phyloP scores from a whole-genome alignment of 2,113 vertebrate genomes.

The Steatornis caripensis region DNA sequence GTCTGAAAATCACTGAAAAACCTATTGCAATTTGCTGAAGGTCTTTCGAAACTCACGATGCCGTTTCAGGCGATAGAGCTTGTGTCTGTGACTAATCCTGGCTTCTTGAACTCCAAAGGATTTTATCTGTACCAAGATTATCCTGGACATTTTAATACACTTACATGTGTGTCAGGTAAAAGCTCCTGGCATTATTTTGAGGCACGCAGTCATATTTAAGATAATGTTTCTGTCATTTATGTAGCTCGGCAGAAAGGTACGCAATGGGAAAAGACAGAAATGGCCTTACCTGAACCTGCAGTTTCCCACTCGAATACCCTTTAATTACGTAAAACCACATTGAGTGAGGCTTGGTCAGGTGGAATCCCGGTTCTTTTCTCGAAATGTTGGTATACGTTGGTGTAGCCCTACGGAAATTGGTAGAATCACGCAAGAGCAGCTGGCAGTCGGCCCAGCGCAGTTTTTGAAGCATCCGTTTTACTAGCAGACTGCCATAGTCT shows the following conservation, averaged over 20 bases:
- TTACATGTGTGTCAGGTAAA: not conserved
- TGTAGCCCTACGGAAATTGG: not conserved
- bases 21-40: not conserved
- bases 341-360: not conserved
- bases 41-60: not conserved
- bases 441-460: not conserved
- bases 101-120: not conserved
- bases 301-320: not conserved
- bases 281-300: not conserved
- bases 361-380: not conserved
- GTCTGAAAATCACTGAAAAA: not conserved
- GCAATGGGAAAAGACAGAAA: not conserved
- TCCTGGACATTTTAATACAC: not conserved
- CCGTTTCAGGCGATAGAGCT: not conserved
- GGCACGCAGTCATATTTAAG: not conserved
- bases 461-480: not conserved
- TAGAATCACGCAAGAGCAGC: not conserved
- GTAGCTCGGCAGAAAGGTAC: not conserved
- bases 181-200: not conserved
- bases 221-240: not conserved
- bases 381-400: not conserved
- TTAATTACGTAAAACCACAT: not conserved
- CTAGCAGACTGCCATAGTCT: not conserved
- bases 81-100: not conserved
- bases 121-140: not conserved